Conservation (phyloP, 2,888 invertebrate species). For the Xanthorhoe designata region DNA sequence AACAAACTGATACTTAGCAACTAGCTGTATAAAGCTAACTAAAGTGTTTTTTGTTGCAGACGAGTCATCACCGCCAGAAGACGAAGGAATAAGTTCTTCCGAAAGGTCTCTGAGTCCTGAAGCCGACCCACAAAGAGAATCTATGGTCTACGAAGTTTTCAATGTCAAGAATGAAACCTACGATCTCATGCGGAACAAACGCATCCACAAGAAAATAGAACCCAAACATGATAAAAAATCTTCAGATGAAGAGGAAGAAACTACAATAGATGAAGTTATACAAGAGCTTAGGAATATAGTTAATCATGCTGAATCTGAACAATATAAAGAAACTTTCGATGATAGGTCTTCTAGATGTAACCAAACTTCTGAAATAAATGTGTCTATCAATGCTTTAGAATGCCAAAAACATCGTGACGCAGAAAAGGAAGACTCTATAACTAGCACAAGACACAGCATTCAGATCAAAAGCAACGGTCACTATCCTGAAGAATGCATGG, state of each 20-base stretch:
- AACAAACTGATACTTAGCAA: too few species aligned
- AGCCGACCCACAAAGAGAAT: slow-evolving; percentile 86
- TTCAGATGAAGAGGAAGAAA: slow-evolving; percentile 89
- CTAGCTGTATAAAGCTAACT: neutral
- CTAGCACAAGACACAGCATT: slow-evolving; percentile 83
- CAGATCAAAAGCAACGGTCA: slow-evolving; percentile 78
- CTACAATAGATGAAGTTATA: slow-evolving; percentile 95
- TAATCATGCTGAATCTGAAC: slow-evolving; percentile 92
- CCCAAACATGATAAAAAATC: slow-evolving; percentile 70
- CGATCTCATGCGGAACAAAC: slow-evolving; percentile 77
- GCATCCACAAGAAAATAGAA: slow-evolving; percentile 75
- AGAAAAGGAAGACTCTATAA: slow-evolving; percentile 83
- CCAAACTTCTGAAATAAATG: slow-evolving; percentile 75
- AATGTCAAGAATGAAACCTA: slow-evolving; percentile 86
- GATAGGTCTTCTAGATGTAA: slow-evolving; percentile 72
- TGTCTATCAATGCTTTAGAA: slow-evolving; percentile 66
- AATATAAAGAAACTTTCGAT: slow-evolving; percentile 75
- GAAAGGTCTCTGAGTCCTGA: slow-evolving; percentile 92
- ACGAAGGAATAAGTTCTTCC: slow-evolving; percentile 95
- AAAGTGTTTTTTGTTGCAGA: slow-evolving; percentile 65
- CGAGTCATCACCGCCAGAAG: slow-evolving; percentile 92
- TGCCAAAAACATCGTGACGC: slow-evolving; percentile 67
- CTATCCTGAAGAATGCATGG: slow-evolving; percentile 78
- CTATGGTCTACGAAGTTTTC: slow-evolving; percentile 87
- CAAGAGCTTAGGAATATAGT: slow-evolving; percentile 94